Evolutionary conservation across 1,140 invertebrate species (phyloP), one percentile per base, ranked within the genome.

Genomic region (Listronotus bonariensis): DNA sequence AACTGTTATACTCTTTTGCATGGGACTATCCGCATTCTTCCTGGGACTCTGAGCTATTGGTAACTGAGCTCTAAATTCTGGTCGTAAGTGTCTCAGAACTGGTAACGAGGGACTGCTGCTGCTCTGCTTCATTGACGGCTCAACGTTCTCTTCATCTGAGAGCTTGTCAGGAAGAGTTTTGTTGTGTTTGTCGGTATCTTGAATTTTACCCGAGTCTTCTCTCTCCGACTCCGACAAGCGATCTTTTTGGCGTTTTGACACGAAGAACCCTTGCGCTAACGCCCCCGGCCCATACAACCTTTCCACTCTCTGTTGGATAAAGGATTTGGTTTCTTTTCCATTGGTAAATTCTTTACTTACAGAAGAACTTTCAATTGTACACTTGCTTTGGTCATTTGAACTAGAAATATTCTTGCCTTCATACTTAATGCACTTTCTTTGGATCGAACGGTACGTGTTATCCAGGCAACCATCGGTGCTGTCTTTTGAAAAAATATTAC

Each of bases 291-390:
- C 93, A 77, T 94, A 95, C 0, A 95, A 77, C 59, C 92, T 82
- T 74, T 95, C 92, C 0, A 95, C 92, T 38, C 92, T 83, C 75
- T 94, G 91, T 75, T 95, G 89, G 32, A 96, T 92, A 67, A 95
- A 92, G 34, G 92, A 94, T 73, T 89, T 89, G 69, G 86, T 85
- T 46, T 85, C 84, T 12, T 70, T 77, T 18, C 70, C 54, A 53
- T 74, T 76, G 8, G 76, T 56, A 75, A 36, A 77, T 76, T 72
- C 69, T 61, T 70, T 65, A 18, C 54, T 70, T 57, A 70, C 54
- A 1, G 59, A 58, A 20, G 67, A 52, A 40, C 55, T 57, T 12
- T 66, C 56, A 8, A 60, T 26, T 36, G 31, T 61, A 32, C 45
- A 61, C 15, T 55, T 61, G 18, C 36, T 43, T 52, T 55, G 57